phyloP scores from a whole-genome alignment of 1,140 invertebrate species.

The Lucilia cuprina region DNA sequence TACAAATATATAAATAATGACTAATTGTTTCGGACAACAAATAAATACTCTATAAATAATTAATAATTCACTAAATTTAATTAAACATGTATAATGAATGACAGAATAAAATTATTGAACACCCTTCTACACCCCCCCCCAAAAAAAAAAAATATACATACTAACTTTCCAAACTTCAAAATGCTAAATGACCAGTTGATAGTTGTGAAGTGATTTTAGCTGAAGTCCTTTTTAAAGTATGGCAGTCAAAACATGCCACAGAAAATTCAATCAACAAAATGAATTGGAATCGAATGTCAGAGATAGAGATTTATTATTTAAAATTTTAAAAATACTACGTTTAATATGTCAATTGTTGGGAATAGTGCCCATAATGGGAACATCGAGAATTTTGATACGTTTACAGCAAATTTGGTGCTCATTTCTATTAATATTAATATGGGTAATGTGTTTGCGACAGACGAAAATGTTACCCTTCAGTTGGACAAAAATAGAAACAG shows the following conservation, averaged over 20 bases:
- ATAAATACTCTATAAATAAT: too few species aligned
- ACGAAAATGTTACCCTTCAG: neutral
- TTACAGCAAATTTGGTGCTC: slow-evolving; percentile 35
- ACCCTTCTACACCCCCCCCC: too few species aligned
- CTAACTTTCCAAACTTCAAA: too few species aligned
- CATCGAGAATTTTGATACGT: neutral
- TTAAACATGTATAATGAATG: too few species aligned
- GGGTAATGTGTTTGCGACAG: neutral
- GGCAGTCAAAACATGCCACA: neutral
- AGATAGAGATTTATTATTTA: neutral
- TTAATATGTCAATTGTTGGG: neutral
- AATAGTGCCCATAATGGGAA: slow-evolving; percentile 5
- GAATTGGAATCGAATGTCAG: neutral
- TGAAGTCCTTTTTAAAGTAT: neutral
- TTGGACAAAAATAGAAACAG: neutral
- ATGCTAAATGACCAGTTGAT: too few species aligned
- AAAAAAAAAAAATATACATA: too few species aligned
- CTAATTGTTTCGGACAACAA: too few species aligned
- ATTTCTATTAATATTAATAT: neutral
- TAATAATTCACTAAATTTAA: too few species aligned
- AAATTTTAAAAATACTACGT: neutral
- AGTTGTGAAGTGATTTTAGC: too few species aligned
- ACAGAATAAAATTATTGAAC: too few species aligned
- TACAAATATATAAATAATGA: too few species aligned
- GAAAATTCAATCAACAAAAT: neutral